Percentiles rank a stretch among this genome's conserved stretches.
These are phyloP conservation scores for Stegana nigrithorax DNA, from an alignment of 2,888 invertebrate genomes.

Conservation along the genomic window DNA sequence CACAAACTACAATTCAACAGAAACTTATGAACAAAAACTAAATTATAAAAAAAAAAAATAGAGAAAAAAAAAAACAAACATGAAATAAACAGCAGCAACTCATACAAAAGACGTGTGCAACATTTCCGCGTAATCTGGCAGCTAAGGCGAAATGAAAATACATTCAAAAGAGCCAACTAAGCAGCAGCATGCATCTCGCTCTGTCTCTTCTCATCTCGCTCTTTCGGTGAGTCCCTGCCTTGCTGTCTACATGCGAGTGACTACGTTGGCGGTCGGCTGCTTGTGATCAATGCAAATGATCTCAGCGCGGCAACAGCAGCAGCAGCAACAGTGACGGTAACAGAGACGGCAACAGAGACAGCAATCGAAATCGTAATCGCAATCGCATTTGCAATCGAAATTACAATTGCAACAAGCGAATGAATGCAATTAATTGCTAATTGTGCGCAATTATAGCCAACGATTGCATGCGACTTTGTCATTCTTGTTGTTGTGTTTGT, in stretches of 20 bases:
- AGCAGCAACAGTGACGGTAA: conserved; percentile 37
- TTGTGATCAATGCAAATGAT: conserved; percentile 36
- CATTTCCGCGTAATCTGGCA: conserved; percentile 46
- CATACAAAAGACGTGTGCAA: conserved; percentile 37
- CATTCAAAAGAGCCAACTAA: too few species aligned
- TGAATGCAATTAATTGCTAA: conserved; percentile 57
- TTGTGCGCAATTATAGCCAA: conserved; percentile 49
- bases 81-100: neutral
- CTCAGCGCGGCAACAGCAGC: conserved; percentile 30
- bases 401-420: conserved; percentile 16
- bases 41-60: too few species aligned
- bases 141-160: conserved; percentile 23
- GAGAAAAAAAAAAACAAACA: neutral
- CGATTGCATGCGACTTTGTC: neutral
- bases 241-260: neutral
- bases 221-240: too few species aligned
- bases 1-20: too few species aligned
- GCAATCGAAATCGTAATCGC: too few species aligned
- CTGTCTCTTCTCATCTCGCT: too few species aligned
- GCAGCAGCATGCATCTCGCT: too few species aligned
- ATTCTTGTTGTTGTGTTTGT: too few species aligned
- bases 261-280: neutral
- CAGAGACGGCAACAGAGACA: too few species aligned
- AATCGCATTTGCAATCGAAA: conserved; percentile 21
- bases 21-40: too few species aligned